Evolutionary conservation across 1,140 invertebrate genomes (phyloP).

Genomic region (Aphelinus certus): DNA sequence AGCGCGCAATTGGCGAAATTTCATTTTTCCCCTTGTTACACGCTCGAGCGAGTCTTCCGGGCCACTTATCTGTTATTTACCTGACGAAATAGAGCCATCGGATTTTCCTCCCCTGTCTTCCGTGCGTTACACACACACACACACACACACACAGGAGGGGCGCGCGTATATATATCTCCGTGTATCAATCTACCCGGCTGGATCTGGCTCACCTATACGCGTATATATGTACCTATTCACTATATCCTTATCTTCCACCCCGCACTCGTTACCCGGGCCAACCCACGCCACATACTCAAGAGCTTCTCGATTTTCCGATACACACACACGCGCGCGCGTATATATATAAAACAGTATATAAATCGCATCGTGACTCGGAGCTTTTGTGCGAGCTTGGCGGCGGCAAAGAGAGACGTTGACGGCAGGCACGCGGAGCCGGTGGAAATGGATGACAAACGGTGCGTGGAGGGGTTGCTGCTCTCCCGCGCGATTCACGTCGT

Average conservation of each 20-base stretch:
- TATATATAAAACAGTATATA: background rate
- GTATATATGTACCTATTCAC: constrained; percentile 21
- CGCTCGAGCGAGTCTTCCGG: background rate
- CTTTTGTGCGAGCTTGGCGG: background rate
- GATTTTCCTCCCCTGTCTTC: background rate
- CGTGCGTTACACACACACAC: background rate
- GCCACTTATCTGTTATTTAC: constrained; percentile 21
- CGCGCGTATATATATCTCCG: background rate
- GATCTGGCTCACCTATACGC: background rate
- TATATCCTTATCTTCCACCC: constrained; percentile 15
- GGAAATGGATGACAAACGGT: background rate
- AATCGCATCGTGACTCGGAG: background rate
- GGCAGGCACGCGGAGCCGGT: background rate
- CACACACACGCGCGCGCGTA: background rate
- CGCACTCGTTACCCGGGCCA: background rate
- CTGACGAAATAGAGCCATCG: constrained; percentile 6
- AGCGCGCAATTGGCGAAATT: background rate
- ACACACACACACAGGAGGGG: background rate
- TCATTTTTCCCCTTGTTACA: background rate
- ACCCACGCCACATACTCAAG: background rate
- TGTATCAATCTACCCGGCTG: constrained; percentile 12
- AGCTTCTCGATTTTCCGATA: constrained; percentile 19
- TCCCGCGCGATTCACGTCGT: too few relatives aligned
- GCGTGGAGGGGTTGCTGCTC: background rate
- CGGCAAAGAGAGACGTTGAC: background rate